A percentile compares a stretch with the other conserved stretches of the same genome.
These are phyloP conservation scores for Stramonita haemastoma DNA, from an alignment of 2,888 invertebrate genomes.

Conservation along the genomic window DNA sequence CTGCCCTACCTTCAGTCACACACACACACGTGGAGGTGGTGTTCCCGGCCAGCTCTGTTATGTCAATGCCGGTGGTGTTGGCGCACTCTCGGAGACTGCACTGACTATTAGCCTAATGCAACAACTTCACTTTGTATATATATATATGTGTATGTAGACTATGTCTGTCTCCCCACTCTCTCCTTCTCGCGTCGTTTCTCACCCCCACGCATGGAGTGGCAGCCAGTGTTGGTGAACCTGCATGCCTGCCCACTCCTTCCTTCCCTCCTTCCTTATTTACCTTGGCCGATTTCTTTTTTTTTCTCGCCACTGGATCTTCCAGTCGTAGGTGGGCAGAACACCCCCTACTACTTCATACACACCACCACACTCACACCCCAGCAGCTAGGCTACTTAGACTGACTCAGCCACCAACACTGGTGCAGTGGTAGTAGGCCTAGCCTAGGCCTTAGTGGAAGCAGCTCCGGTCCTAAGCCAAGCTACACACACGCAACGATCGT, in stretches of 20 bases:
- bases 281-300: background rate
- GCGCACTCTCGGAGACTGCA: slow-evolving; percentile 9
- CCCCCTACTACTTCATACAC: background rate
- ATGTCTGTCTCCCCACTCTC: background rate
- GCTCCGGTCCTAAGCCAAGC: background rate
- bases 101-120: background rate
- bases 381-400: background rate
- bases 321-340: background rate
- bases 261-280: background rate
- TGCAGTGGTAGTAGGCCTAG: background rate
- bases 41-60: background rate
- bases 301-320: background rate
- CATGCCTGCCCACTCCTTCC: background rate
- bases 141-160: no score
- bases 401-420: background rate
- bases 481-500: background rate
- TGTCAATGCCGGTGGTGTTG: background rate
- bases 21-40: background rate
- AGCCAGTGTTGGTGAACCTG: slow-evolving; percentile 38
- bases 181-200: background rate
- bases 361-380: background rate
- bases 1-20: background rate
- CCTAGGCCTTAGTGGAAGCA: background rate
- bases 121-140: background rate
- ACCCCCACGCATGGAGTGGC: background rate